These are phyloP conservation scores for Brachynemurus nebulosus DNA, from an alignment of 2,888 invertebrate species.

Conservation along the genomic window DNA sequence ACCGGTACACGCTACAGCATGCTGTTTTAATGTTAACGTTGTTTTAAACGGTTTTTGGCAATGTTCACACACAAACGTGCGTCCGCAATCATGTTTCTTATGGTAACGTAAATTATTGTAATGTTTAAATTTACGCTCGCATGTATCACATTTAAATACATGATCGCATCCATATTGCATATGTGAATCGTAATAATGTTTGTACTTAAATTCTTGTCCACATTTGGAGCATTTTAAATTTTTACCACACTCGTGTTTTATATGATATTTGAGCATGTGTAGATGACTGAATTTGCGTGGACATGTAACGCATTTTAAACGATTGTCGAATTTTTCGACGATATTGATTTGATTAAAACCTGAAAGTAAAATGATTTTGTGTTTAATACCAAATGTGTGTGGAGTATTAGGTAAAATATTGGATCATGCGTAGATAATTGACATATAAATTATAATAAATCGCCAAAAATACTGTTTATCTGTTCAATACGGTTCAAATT, in stretches of 20 bases:
- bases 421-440: too few relatives aligned
- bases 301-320: not conserved
- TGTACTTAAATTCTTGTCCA: not conserved
- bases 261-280: not conserved
- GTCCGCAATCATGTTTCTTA: not conserved
- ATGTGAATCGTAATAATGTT: conserved; percentile 1
- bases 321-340: too few relatives aligned
- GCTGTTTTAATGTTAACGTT: conserved; percentile 1
- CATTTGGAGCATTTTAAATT: not conserved
- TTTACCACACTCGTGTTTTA: not conserved
- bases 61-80: not conserved
- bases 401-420: too few relatives aligned
- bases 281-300: not conserved
- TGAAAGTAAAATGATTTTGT: too few relatives aligned
- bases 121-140: not conserved
- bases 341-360: too few relatives aligned
- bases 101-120: not conserved
- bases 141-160: not conserved
- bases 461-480: too few relatives aligned
- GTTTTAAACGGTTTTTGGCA: conserved; percentile 1
- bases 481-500: too few relatives aligned
- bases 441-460: too few relatives aligned
- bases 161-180: not conserved
- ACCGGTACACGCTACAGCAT: not conserved
- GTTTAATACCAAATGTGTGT: too few relatives aligned